Conservation (phyloP, 23 tunicate genomes). For the Diplosoma virens region DNA sequence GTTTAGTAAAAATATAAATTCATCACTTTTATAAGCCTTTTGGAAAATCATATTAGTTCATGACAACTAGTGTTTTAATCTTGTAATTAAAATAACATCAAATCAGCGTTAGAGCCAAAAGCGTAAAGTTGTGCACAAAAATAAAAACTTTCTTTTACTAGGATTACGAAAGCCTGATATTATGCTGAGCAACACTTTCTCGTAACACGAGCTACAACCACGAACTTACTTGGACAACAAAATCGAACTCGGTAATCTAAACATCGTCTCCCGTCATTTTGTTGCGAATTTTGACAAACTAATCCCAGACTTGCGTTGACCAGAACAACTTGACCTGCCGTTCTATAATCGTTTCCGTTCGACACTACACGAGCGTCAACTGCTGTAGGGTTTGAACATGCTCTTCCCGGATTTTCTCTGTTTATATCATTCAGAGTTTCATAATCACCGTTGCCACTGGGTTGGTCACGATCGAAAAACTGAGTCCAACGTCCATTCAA, state of each 20-base stretch:
- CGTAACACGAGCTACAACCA: too few species aligned
- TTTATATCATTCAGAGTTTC: neutral
- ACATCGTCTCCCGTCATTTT: neutral
- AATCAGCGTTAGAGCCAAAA: too few species aligned
- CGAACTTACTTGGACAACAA: neutral
- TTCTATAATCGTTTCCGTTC: neutral
- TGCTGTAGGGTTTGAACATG: neutral
- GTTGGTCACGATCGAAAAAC: conserved; percentile 2
- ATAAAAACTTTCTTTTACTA: too few species aligned
- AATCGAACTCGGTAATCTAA: neutral
- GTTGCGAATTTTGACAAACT: neutral
- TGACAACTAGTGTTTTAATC: too few species aligned
- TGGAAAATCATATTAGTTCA: too few species aligned
- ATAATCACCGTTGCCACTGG: conserved; percentile 9
- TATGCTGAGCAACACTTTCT: too few species aligned
- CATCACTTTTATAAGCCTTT: too few species aligned
- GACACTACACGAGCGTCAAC: neutral
- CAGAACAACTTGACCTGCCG: neutral
- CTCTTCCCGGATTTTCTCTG: neutral
- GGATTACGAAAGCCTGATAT: too few species aligned
- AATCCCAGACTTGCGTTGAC: neutral
- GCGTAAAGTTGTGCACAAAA: too few species aligned
- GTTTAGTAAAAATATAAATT: too few species aligned
- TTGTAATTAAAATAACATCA: too few species aligned
- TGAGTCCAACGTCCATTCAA: conserved; percentile 12